Evolutionary conservation across 1,140 invertebrate species (phyloP).

Genomic region (Dendroctonus ponderosae): DNA sequence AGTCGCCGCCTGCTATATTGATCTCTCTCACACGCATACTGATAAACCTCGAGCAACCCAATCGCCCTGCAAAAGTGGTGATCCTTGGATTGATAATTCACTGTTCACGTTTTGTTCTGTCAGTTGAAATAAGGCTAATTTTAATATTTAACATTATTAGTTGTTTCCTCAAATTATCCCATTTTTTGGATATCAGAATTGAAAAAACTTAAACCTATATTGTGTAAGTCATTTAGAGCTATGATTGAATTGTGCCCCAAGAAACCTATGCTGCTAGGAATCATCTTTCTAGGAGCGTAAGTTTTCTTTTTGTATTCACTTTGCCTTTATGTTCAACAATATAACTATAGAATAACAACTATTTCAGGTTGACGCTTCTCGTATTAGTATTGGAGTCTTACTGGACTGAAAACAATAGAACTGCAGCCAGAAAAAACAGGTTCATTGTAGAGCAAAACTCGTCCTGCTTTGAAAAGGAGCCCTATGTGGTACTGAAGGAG

Average conservation of each 20-base stretch:
- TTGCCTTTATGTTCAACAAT: neutral
- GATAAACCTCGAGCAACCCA: too few relatives aligned
- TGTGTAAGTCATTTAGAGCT: conserved; percentile 3
- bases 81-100: too few relatives aligned
- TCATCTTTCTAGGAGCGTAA: conserved; percentile 62
- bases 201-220: too few relatives aligned
- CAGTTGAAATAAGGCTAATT: too few relatives aligned
- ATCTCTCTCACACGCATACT: too few relatives aligned
- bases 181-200: too few relatives aligned
- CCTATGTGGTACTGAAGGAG: conserved; percentile 67
- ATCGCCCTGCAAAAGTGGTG: too few relatives aligned
- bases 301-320: conserved; percentile 40
- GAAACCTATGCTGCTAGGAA: conserved; percentile 65
- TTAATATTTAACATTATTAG: too few relatives aligned
- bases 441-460: conserved; percentile 71
- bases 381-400: conserved; percentile 77
- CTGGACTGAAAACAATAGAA: conserved; percentile 56
- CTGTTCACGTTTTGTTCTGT: too few relatives aligned
- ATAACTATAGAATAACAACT: neutral
- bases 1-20: too few relatives aligned
- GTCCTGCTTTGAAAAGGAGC: conserved; percentile 69
- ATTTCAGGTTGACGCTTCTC: conserved; percentile 70
- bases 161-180: too few relatives aligned
- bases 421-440: conserved; percentile 54
- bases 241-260: conserved; percentile 71